Conservation (phyloP, 2,888 invertebrate genomes). For the Lasiommata megera region DNA sequence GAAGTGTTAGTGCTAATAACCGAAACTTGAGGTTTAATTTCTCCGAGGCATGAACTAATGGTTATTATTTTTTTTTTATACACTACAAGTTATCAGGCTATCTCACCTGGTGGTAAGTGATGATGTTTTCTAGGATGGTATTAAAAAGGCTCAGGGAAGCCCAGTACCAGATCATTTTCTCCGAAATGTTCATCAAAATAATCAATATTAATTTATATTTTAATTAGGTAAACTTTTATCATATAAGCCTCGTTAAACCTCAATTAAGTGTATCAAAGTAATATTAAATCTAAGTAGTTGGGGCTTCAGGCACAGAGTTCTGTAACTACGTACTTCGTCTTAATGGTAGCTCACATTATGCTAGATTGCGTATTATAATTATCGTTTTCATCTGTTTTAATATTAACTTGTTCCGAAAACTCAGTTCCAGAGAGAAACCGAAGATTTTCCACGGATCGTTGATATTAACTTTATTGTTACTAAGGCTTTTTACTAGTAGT, state of each 20-base stretch:
- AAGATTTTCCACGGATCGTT: not conserved
- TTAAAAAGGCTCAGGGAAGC: not conserved
- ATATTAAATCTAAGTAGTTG: not conserved
- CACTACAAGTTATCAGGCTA: too few species aligned
- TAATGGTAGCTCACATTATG: conserved; percentile 2
- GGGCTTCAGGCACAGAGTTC: not conserved
- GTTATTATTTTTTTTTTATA: too few species aligned
- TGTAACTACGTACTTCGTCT: conserved; percentile 3
- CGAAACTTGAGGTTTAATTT: too few species aligned
- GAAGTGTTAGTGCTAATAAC: too few species aligned
- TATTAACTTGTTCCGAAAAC: not conserved
- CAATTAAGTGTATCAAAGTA: conserved; percentile 1
- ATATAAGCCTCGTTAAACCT: not conserved
- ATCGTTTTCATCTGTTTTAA: conserved; percentile 2
- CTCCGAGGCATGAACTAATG: too few species aligned
- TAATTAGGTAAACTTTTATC: conserved; percentile 4
- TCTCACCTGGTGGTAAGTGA: too few species aligned
- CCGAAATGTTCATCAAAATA: not conserved
- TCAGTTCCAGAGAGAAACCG: not conserved
- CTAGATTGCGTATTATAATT: not conserved
- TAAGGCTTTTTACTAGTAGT: not conserved
- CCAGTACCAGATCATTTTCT: not conserved
- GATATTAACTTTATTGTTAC: not conserved
- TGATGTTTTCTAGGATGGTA: too few species aligned
- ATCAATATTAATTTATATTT: not conserved